Base-by-base conservation (phyloP, 2,797 vertebrate species). In the Petrocephalus schoutedeni region DNA sequence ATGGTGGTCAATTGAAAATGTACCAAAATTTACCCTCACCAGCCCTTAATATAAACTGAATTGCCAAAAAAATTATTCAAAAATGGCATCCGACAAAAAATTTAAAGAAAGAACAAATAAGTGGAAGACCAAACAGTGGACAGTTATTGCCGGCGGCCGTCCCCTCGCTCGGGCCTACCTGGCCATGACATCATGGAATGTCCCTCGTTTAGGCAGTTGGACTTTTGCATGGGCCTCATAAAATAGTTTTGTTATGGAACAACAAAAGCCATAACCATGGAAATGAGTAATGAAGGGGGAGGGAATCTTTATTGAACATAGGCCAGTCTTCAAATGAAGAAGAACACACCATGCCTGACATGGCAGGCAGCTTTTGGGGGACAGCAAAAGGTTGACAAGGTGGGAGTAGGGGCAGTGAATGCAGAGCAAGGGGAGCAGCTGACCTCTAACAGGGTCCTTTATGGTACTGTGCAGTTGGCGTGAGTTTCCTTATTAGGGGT, bases 131-230 rank as follows among this genome's bases (percentile, higher is more conserved):
- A 58, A 58, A 36, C 2, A 9, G 67, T 88, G 80, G 82, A 88
- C 59, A 59, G 51, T 89, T 87, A 90, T 87, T 89, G 64, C 58
- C 21, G 1, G 56, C 88, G 58, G 57, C n/a, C 6, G 41, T 88
- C 59, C 67, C 85, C 89, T 41, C 88, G 64, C 82, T 86, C 88
- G 89, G 89, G 92, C 94, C 54, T 45, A 95, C 94, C 94, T 96
- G 95, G 90, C 91, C 89, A 91, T 93, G 94, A 91, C 89, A 93
- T 93, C 93, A 93, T 94, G 94, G 95, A 94, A 95, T 92, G 93
- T 95, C 91, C 95, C 89, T 4, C 89, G 49, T 93, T 92, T 89
- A 89, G 85, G 89, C 36, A 21, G 16, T 91, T 89, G 88, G 93
- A 90, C 86, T 92, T 92, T 92, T 91, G 92, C 91, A 93, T 92